Percentiles rank a stretch among this genome's conserved stretches.
phyloP scores from a whole-genome alignment of 1,140 invertebrate species.

The Musca vetustissima region DNA sequence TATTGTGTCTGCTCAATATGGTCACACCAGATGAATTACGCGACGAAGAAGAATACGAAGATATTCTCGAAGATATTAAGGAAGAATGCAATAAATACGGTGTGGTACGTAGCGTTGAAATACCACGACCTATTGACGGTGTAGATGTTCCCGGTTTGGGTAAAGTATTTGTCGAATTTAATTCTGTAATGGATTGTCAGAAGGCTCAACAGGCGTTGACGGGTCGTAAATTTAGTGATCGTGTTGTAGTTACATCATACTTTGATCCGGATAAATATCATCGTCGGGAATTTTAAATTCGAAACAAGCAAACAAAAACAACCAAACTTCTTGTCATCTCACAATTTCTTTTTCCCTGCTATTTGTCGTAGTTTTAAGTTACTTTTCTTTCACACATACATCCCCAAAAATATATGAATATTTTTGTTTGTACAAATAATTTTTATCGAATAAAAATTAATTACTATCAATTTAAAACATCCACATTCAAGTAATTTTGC shows the following conservation, averaged over 20 bases:
- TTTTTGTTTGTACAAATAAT: no score
- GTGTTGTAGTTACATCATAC: constrained; percentile 98
- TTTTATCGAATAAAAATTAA: no score
- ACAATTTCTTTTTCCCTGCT: constrained; percentile 11
- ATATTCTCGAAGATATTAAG: constrained; percentile 97
- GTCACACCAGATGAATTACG: constrained; percentile 95
- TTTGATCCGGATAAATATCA: constrained; percentile 99
- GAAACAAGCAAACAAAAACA: no score
- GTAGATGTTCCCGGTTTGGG: constrained; percentile 98
- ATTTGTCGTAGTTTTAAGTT: no score
- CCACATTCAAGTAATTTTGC: no score
- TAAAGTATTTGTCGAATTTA: constrained; percentile 99
- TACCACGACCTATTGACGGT: constrained; percentile 93
- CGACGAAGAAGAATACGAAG: constrained; percentile 99
- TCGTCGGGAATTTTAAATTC: constrained; percentile 89
- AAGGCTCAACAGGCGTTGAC: constrained; percentile 98
- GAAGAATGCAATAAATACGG: constrained; percentile 99
- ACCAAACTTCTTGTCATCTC: no score
- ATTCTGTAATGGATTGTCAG: constrained; percentile 93
- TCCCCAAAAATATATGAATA: no score
- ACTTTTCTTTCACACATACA: no score
- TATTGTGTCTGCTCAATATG: constrained; percentile 98
- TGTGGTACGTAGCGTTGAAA: constrained; percentile 92
- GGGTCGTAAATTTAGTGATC: constrained; percentile 96
- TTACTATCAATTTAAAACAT: no score